These are phyloP conservation scores for Fundulus diaphanus DNA, from an alignment of 2,797 vertebrate genomes.

Conservation along the genomic window DNA sequence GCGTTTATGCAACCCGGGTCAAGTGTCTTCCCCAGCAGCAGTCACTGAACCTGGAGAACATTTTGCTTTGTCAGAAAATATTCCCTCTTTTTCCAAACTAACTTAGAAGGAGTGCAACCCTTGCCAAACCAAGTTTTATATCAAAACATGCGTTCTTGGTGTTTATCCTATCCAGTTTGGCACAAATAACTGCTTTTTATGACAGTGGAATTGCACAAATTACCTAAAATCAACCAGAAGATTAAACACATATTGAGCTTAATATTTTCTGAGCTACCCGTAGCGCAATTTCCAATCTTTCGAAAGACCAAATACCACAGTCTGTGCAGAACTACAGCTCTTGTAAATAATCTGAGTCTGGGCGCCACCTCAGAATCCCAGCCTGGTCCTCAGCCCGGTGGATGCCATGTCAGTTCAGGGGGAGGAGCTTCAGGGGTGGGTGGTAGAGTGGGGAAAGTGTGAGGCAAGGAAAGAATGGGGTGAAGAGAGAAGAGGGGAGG, in stretches of 20 bases:
- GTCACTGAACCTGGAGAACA: slow-evolving; percentile 46
- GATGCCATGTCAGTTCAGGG: slow-evolving; percentile 71
- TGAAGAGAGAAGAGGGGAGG: slow-evolving; percentile 21
- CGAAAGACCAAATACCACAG: slow-evolving; percentile 81
- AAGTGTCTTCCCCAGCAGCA: slow-evolving; percentile 41
- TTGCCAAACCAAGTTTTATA: neutral
- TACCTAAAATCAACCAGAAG: slow-evolving; percentile 17
- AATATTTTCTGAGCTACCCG: slow-evolving; percentile 65
- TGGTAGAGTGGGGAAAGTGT: slow-evolving; percentile 60
- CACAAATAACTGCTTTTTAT: slow-evolving; percentile 10
- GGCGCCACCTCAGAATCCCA: slow-evolving; percentile 83
- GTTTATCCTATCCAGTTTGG: slow-evolving; percentile 9
- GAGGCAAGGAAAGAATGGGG: slow-evolving; percentile 52
- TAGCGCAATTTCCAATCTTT: slow-evolving; percentile 75
- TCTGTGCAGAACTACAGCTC: slow-evolving; percentile 78
- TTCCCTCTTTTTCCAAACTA: slow-evolving; percentile 2
- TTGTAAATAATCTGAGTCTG: slow-evolving; percentile 83
- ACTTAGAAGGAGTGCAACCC: slow-evolving; percentile 2
- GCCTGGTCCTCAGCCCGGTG: slow-evolving; percentile 70
- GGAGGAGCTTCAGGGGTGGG: slow-evolving; percentile 34
- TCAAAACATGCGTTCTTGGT: slow-evolving; percentile 8
- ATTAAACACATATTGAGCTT: slow-evolving; percentile 36
- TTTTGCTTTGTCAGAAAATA: slow-evolving; percentile 56
- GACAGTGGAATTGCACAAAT: slow-evolving; percentile 17
- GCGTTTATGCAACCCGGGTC: slow-evolving; percentile 45